Base-by-base conservation (phyloP, 1,140 invertebrate species). In the Rhizoglyphus robini region DNA sequence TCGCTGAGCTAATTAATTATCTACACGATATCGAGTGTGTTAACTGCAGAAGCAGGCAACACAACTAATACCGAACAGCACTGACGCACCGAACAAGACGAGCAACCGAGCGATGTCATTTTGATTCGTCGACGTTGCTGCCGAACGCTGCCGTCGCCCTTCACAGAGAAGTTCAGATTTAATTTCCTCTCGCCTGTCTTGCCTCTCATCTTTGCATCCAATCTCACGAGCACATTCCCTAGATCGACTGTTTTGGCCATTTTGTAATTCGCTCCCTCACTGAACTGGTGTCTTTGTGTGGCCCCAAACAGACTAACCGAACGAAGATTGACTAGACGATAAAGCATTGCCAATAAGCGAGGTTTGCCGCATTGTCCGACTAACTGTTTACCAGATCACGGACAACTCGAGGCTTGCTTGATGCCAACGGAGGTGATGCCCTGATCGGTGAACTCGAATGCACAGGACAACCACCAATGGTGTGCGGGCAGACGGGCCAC, bases 1-100 rank as follows among this genome's bases (percentile, higher is more conserved):
- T 54, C 23, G 51, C 51, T 54, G 51, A 54, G 51, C 51, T 54
- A 54, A 54, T 54, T 54, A 54, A 54, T 54, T 54, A 54, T 54
- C 51, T 54, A 54, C 51, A 54, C 51, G 51, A 54, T 54, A 54
- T 20, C 51, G 51, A 54, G 51, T 54, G 51, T 54, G 51, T 54
- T 5, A 54, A 54, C 41, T 46, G 41, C 41, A 46, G 41, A 46
- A 46, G 41, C 41, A 46, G 41, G n/a, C 41, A 46, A 46, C 41
- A 46, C 15, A 15, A 46, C 15, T 46, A 46, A 23, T 46, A 23
- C 23, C n/a, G n/a, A n/a, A n/a, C n/a, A n/a, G n/a, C n/a, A n/a
- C n/a, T n/a, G n/a, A n/a, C n/a, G n/a, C n/a, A n/a, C n/a, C n/a
- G n/a, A n/a, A n/a, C n/a, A n/a, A n/a, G n/a, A n/a, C n/a, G n/a